These are phyloP conservation scores for Chloroclystis v-ata DNA, from an alignment of 2,888 invertebrate species.

Conservation along the genomic window DNA sequence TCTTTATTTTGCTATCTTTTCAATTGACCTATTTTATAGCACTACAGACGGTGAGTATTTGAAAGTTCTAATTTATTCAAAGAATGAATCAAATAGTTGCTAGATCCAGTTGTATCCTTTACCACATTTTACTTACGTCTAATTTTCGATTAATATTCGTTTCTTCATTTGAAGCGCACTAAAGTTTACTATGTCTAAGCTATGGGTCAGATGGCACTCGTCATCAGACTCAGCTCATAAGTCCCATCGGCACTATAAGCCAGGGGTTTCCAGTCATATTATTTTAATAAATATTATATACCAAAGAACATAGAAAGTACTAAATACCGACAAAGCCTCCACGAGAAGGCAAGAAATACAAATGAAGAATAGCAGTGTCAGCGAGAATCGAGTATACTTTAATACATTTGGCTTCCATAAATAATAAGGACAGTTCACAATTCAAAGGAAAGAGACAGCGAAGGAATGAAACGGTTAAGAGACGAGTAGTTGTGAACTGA, in stretches of 20 bases:
- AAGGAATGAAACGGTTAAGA: slow-evolving; percentile 16
- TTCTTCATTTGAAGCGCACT: slow-evolving; percentile 71
- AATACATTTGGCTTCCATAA: slow-evolving; percentile 22
- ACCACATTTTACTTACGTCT: slow-evolving; percentile 57
- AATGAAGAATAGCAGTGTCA: slow-evolving; percentile 23
- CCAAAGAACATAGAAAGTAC: slow-evolving; percentile 24
- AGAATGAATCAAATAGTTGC: slow-evolving; percentile 15
- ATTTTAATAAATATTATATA: slow-evolving; percentile 18
- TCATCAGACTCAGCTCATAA: slow-evolving; percentile 56
- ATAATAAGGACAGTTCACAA: slow-evolving; percentile 34
- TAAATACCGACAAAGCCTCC: slow-evolving; percentile 22
- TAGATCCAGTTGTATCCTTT: slow-evolving; percentile 31
- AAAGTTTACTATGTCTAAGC: slow-evolving; percentile 66
- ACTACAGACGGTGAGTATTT: neutral
- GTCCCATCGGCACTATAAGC: slow-evolving; percentile 28
- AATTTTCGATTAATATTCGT: slow-evolving; percentile 73
- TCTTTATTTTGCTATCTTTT: slow-evolving; percentile 25
- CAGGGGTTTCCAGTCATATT: slow-evolving; percentile 23
- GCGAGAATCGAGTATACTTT: slow-evolving; percentile 25
- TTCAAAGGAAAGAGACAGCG: slow-evolving; percentile 6
- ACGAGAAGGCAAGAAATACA: slow-evolving; percentile 30
- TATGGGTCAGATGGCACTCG: slow-evolving; percentile 73
- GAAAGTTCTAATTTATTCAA: neutral
- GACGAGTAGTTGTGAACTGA: slow-evolving; percentile 36
- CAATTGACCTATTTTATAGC: neutral